Conservation (phyloP, 2,888 invertebrate species). For the Hirtodrosophila histrioides region DNA sequence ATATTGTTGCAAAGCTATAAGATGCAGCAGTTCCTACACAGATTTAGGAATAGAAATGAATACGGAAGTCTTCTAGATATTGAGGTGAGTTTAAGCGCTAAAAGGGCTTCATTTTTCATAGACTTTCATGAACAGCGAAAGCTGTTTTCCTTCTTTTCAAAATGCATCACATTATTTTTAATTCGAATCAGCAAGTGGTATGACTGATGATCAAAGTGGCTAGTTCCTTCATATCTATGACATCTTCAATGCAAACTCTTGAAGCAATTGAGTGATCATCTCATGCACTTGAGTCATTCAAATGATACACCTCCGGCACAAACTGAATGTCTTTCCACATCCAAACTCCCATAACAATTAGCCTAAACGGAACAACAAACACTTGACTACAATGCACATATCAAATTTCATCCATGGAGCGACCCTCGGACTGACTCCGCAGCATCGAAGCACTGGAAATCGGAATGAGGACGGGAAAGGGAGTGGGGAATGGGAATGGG, state of each 20-base stretch:
- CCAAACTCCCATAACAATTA: constrained; percentile 82
- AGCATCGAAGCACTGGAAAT: constrained; percentile 38
- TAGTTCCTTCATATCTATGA: background rate
- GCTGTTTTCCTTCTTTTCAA: no score
- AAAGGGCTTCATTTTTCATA: no score
- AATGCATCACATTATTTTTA: background rate
- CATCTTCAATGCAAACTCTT: constrained; percentile 9
- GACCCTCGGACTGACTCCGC: constrained; percentile 27
- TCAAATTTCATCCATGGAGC: constrained; percentile 68
- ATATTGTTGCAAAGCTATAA: background rate
- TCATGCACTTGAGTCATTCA: constrained; percentile 22
- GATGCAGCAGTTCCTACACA: background rate
- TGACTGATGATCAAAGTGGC: background rate
- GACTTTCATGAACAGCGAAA: no score
- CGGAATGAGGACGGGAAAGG: constrained; percentile 9
- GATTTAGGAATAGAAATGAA: no score
- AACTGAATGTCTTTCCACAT: constrained; percentile 22
- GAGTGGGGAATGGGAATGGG: constrained; percentile 20
- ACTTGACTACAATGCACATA: constrained; percentile 77
- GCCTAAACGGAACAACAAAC: constrained; percentile 75
- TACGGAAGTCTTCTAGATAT: no score
- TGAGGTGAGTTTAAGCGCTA: no score
- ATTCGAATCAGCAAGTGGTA: background rate
- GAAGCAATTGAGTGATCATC: constrained; percentile 44
- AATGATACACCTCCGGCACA: constrained; percentile 16